Conservation (phyloP, 2,797 vertebrate species). For the Netta rufina region DNA sequence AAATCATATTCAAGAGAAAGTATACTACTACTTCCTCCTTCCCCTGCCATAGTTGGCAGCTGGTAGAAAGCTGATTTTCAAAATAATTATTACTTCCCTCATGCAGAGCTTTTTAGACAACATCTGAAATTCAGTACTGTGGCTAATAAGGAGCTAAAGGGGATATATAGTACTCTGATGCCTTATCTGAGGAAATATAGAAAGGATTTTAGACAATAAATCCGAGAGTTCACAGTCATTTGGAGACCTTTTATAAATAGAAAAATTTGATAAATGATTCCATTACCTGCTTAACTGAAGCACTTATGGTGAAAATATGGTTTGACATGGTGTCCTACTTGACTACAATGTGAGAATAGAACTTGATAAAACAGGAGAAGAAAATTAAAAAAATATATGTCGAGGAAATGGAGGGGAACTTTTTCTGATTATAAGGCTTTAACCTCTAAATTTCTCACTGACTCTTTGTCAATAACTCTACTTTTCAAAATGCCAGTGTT, state of each 20-base stretch:
- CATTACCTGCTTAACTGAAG: not conserved
- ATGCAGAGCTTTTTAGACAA: not conserved
- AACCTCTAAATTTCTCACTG: not conserved
- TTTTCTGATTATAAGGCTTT: not conserved
- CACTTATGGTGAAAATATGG: not conserved
- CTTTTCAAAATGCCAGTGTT: not conserved
- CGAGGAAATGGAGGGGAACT: not conserved
- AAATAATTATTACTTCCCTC: not conserved
- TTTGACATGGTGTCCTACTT: not conserved
- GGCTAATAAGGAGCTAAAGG: not conserved
- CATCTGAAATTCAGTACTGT: conserved; percentile 16
- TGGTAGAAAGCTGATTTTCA: not conserved
- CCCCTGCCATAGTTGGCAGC: not conserved
- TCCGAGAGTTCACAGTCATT: not conserved
- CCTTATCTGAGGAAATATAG: not conserved
- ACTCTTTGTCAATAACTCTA: not conserved
- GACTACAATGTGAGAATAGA: not conserved
- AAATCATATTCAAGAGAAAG: not conserved
- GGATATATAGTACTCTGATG: not conserved
- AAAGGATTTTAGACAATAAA: conserved; percentile 6
- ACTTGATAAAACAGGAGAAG: not conserved
- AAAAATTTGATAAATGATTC: conserved; percentile 13
- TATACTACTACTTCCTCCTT: not conserved
- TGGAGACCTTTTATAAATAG: conserved; percentile 13
- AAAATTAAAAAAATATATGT: not conserved